phyloP scores from a whole-genome alignment of 2,888 invertebrate genomes.

The Cosmia trapezina region DNA sequence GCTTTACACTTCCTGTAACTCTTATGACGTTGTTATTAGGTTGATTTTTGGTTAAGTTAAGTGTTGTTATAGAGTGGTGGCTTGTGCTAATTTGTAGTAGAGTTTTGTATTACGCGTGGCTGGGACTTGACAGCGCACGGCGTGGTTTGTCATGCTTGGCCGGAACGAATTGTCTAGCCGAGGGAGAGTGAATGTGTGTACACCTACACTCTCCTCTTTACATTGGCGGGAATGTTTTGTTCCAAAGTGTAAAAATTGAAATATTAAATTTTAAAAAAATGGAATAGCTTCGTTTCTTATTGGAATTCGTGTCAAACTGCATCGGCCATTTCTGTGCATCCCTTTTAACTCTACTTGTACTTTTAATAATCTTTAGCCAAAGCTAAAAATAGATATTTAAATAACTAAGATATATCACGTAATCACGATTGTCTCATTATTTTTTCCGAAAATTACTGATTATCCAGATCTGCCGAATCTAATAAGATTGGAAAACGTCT shows the following conservation, averaged over 20 bases:
- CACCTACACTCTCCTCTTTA: slow-evolving; percentile 10
- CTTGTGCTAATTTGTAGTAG: slow-evolving; percentile 74
- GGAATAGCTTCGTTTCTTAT: too few relatives aligned
- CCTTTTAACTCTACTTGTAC: too few relatives aligned
- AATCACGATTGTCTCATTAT: too few relatives aligned
- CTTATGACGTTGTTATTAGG: slow-evolving; percentile 50
- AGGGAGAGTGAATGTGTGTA: slow-evolving; percentile 72
- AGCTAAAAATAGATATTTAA: too few relatives aligned
- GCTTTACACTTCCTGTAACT: slow-evolving; percentile 15
- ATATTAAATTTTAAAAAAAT: not conserved
- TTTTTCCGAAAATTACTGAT: too few relatives aligned
- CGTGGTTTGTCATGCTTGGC: slow-evolving; percentile 85
- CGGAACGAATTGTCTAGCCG: slow-evolving; percentile 87
- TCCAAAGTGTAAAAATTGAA: slow-evolving; percentile 6
- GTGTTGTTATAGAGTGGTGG: slow-evolving; percentile 38
- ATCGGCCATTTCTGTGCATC: too few relatives aligned
- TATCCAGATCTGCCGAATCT: too few relatives aligned
- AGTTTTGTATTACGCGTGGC: slow-evolving; percentile 81
- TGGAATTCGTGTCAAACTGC: too few relatives aligned
- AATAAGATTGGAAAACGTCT: too few relatives aligned
- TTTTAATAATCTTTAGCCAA: too few relatives aligned
- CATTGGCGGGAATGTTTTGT: slow-evolving; percentile 34
- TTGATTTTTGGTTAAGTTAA: slow-evolving; percentile 44
- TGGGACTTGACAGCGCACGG: slow-evolving; percentile 82
- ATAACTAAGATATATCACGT: too few relatives aligned